Evolutionary conservation across 2,888 invertebrate genomes (phyloP).

Genomic region (Brassicogethes aeneus): DNA sequence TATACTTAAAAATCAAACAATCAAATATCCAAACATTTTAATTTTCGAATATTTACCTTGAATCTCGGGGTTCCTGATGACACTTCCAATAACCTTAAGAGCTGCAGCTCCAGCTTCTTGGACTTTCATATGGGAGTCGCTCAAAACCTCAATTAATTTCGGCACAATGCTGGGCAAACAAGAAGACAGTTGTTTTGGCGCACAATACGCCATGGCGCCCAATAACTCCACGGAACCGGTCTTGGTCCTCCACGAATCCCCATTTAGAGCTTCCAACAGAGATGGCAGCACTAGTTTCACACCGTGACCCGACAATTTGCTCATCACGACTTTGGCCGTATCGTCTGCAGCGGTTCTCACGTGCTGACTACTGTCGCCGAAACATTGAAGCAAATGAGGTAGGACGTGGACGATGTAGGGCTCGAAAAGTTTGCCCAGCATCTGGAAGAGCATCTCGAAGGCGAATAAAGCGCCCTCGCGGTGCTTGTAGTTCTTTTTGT

Average conservation of each 20-base stretch:
- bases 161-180: constrained; percentile 98
- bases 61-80: constrained; percentile 97
- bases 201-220: constrained; percentile 98
- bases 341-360: constrained; percentile 96
- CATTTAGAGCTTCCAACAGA: constrained; percentile 84
- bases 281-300: constrained; percentile 95
- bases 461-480: constrained; percentile 95
- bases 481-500: constrained; percentile 91
- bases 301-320: constrained; percentile 91
- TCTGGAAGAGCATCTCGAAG: constrained; percentile 92
- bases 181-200: constrained; percentile 95
- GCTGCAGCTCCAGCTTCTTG: constrained; percentile 96
- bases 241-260: constrained; percentile 98
- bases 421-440: constrained; percentile 94
- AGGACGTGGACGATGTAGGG: constrained; percentile 97
- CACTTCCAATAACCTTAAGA: constrained; percentile 90
- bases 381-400: constrained; percentile 88
- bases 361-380: constrained; percentile 92
- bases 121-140: constrained; percentile 93
- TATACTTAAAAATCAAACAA: too few species aligned
- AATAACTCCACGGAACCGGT: constrained; percentile 90
- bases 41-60: constrained; percentile 49
- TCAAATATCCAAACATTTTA: neutral
- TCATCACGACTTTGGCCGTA: constrained; percentile 92
- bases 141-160: constrained; percentile 90